Base-by-base conservation (phyloP, 35 echinoderm and acorn worm species). In the Hemicentrotus pulcherrimus region DNA sequence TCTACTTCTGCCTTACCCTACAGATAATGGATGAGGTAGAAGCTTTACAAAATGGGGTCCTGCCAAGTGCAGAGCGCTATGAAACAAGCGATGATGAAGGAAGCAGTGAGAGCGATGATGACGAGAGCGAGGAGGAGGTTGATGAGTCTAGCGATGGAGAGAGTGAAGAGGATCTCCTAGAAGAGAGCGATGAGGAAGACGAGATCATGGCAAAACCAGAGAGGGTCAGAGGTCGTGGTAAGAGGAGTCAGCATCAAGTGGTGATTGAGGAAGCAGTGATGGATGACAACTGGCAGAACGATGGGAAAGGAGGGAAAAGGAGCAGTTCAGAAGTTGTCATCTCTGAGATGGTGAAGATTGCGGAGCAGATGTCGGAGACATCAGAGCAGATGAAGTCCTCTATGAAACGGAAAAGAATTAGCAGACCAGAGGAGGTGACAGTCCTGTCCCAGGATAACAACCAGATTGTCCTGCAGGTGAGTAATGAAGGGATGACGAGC, bases 311-410 rank as follows among this genome's bases (percentile, higher is more conserved):
- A 93, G 30, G 91, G 91, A 93, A 93, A 47, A 90, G n/a, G 32
- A 93, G 91, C 30, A 58, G 32, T 1, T 93, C 91, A n/a, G 91
- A 93, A 93, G 48, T 93, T 47, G 91, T 93, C 91, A 93, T 93
- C 91, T 93, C 91, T 12, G 91, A 93, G 91, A 93, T 93, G 91
- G 91, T 93, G 91, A 93, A 93, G 91, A 93, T 93, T 58, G 91
- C 91, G 13, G 91, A 93, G 13, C 91, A 93, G 91, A 93, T 93
- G 91, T 50, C 91, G 19, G 91, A 93, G 91, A 58, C 91, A 11
- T 93, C 91, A 31, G 46, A 93, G 91, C 91, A 93, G 91, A 93
- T 93, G 91, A 93, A 93, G 48, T 46, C 91, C 0, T 93, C 91
- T 33, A 58, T 93, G 91, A 93, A 58, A 47, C 46, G 48, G 47